Evolutionary conservation across 2,113 vertebrate species (phyloP).

Genomic region (Alectura lathami): DNA sequence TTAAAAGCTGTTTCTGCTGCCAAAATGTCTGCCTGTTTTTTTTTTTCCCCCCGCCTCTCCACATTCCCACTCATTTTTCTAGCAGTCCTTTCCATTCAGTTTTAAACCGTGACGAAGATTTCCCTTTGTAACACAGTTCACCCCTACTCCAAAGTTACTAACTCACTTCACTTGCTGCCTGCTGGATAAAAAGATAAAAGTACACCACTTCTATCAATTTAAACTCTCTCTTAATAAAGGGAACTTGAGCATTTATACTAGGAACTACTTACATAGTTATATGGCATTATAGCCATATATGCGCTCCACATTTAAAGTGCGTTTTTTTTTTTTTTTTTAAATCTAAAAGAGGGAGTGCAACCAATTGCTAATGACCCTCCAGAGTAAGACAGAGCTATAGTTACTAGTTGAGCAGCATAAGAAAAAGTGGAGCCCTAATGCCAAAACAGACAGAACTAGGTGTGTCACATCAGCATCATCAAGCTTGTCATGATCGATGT

Average conservation of each 20-base stretch:
- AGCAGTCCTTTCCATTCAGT: not conserved
- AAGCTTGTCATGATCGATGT: not conserved
- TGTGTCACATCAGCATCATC: fast-evolving
- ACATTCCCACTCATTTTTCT: not conserved
- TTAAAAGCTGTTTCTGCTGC: not conserved
- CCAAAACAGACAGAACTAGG: not conserved
- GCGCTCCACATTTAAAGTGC: not conserved
- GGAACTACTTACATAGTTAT: not conserved
- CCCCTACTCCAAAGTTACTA: not conserved
- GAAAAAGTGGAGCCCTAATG: not conserved
- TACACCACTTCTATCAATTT: not conserved
- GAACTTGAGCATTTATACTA: not conserved
- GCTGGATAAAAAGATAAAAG: not conserved
- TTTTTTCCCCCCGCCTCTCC: no score
- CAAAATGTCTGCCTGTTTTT: not conserved
- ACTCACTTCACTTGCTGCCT: not conserved
- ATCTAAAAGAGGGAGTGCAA: not conserved
- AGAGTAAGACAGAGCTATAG: not conserved
- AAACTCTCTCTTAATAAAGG: not conserved
- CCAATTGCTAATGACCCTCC: not conserved
- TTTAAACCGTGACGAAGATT: not conserved
- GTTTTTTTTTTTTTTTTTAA: not conserved
- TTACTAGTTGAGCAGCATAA: not conserved
- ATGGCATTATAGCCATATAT: not conserved
- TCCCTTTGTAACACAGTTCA: not conserved